Evolutionary conservation across 2,797 vertebrate genomes (phyloP).

Genomic region (Fringilla coelebs): DNA sequence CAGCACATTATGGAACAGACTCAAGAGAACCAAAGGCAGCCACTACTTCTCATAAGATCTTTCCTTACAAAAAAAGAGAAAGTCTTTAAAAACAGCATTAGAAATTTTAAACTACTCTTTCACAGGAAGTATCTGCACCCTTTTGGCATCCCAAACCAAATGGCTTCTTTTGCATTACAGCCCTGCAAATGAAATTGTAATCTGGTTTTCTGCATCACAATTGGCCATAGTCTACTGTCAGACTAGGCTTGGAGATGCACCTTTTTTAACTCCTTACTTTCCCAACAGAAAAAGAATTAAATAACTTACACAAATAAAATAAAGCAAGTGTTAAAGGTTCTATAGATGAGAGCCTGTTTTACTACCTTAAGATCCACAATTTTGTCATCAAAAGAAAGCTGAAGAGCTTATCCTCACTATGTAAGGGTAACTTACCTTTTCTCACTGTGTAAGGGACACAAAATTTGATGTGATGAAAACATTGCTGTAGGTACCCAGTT

Average conservation of each 20-base stretch:
- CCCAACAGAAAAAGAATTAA: background rate
- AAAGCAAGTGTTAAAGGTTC: background rate
- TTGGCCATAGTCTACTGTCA: background rate
- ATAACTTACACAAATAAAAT: background rate
- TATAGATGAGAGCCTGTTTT: background rate
- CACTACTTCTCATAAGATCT: background rate
- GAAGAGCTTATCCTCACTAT: background rate
- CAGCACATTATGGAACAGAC: rapidly evolving
- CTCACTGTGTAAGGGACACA: background rate
- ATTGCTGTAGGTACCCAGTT: background rate
- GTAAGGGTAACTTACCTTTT: background rate
- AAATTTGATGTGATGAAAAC: background rate
- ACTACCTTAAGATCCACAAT: background rate
- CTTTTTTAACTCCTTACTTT: background rate
- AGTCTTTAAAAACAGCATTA: background rate
- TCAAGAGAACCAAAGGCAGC: background rate
- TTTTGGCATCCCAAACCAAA: background rate
- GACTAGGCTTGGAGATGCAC: background rate
- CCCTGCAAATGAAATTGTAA: background rate
- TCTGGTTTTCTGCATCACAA: background rate
- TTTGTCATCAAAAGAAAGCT: background rate
- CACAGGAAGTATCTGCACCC: background rate
- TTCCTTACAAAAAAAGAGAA: background rate
- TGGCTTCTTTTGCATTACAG: background rate
- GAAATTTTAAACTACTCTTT: background rate